Evolutionary conservation across 2,797 vertebrate species (phyloP).

Genomic region (Adelosebastes latens): DNA sequence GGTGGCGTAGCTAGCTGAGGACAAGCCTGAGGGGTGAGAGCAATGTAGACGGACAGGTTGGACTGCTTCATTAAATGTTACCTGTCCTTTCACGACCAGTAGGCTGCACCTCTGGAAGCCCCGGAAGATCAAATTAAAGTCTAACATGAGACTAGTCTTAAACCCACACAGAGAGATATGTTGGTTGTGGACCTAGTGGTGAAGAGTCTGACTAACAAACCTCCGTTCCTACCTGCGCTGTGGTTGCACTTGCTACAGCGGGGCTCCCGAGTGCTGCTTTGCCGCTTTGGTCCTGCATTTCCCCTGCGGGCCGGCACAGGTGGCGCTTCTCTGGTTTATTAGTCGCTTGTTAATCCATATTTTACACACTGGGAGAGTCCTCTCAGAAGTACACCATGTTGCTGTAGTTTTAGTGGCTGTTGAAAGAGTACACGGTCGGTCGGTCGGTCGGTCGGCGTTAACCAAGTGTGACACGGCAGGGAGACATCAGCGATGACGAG

Average conservation of each 20-base stretch:
- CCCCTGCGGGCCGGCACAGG: slow-evolving; percentile 19
- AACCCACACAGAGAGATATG: neutral
- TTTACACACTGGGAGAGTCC: neutral
- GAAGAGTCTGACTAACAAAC: neutral
- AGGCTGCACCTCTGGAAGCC: neutral
- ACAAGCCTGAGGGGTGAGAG: neutral
- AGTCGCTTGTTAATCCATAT: slow-evolving; percentile 23
- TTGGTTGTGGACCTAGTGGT: neutral
- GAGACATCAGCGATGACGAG: slow-evolving; percentile 46
- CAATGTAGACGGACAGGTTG: slow-evolving; percentile 68
- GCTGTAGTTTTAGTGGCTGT: neutral
- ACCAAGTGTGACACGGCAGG: neutral
- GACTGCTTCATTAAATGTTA: slow-evolving; percentile 17
- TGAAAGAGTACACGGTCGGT: neutral
- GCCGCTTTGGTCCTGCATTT: slow-evolving; percentile 76
- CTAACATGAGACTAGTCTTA: fast-evolving
- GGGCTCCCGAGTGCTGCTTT: slow-evolving; percentile 57
- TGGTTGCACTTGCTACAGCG: neutral
- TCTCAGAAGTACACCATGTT: neutral
- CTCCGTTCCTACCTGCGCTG: slow-evolving; percentile 66
- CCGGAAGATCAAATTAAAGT: neutral
- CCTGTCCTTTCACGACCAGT: neutral
- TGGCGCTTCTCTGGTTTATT: neutral
- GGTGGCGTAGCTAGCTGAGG: neutral
- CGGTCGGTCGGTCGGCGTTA: neutral